These are phyloP conservation scores for Spicauda simplicius DNA, from an alignment of 2,888 invertebrate species.

Conservation along the genomic window DNA sequence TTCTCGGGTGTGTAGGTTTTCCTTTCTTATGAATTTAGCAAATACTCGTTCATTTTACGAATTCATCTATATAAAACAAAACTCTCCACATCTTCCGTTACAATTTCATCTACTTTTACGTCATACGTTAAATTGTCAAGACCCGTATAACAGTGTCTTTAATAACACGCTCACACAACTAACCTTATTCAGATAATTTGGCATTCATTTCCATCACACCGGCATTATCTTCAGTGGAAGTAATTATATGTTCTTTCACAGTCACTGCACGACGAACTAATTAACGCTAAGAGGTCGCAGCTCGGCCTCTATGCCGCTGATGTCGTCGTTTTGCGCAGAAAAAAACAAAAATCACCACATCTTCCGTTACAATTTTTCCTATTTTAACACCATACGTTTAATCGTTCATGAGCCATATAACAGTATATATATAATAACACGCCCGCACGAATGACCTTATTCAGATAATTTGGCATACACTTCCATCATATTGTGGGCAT, in stretches of 20 bases:
- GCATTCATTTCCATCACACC: conserved; percentile 26
- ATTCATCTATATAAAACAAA: conserved; percentile 45
- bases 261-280: conserved; percentile 89
- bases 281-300: conserved; percentile 89
- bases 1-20: too few relatives aligned
- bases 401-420: conserved; percentile 5
- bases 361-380: background rate
- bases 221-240: conserved; percentile 10
- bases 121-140: too few relatives aligned
- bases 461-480: conserved; percentile 34
- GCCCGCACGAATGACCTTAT: conserved; percentile 31
- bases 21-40: conserved; percentile 17
- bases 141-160: too few relatives aligned
- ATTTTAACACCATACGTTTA: conserved; percentile 12
- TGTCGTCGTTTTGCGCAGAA: conserved; percentile 89
- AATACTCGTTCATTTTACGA: conserved; percentile 7
- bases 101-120: too few relatives aligned
- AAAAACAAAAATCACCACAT: too few relatives aligned
- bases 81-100: conserved; percentile 50
- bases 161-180: too few relatives aligned
- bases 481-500: conserved; percentile 18
- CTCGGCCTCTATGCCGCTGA: conserved; percentile 86
- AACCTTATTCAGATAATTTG: conserved; percentile 31
- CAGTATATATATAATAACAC: conserved; percentile 20
- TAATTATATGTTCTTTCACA: conserved; percentile 61